Evolutionary conservation across 1,140 invertebrate genomes (phyloP).

Genomic region (Gryllus bimaculatus): DNA sequence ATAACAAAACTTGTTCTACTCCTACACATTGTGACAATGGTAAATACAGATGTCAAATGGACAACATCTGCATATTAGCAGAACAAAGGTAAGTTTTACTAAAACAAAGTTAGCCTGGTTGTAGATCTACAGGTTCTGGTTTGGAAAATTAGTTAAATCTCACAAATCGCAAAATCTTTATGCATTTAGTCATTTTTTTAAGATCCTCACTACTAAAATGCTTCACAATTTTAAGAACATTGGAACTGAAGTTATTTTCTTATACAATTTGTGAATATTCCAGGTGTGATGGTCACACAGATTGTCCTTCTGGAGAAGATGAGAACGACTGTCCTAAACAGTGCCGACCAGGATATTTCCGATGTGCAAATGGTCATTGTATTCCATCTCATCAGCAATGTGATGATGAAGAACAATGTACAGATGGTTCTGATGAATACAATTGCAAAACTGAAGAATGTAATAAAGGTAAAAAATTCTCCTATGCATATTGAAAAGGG

Average conservation of each 20-base stretch:
- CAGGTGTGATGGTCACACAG: slow-evolving; percentile 45
- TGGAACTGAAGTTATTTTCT: too few relatives aligned
- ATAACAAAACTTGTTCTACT: slow-evolving; percentile 33
- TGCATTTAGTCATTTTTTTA: too few relatives aligned
- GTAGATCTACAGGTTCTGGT: too few relatives aligned
- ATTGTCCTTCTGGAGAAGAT: slow-evolving; percentile 51
- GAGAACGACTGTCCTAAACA: slow-evolving; percentile 38
- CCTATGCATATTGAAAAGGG: not conserved
- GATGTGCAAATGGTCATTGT: slow-evolving; percentile 47
- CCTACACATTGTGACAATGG: slow-evolving; percentile 22
- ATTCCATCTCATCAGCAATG: slow-evolving; percentile 29
- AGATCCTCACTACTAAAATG: too few relatives aligned
- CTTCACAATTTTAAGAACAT: too few relatives aligned
- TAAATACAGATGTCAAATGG: slow-evolving; percentile 27
- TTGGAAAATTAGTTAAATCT: too few relatives aligned
- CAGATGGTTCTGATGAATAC: slow-evolving; percentile 18
- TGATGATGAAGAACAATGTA: slow-evolving; percentile 15
- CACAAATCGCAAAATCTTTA: too few relatives aligned
- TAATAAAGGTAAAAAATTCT: not conserved
- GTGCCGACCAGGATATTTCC: slow-evolving; percentile 44
- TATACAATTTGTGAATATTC: not conserved
- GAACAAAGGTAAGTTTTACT: slow-evolving; percentile 24
- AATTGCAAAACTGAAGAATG: slow-evolving; percentile 9
- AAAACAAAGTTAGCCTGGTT: too few relatives aligned
- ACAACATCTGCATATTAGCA: slow-evolving; percentile 27